Conservation (phyloP, 2,888 invertebrate species). For the Volucella inflata region DNA sequence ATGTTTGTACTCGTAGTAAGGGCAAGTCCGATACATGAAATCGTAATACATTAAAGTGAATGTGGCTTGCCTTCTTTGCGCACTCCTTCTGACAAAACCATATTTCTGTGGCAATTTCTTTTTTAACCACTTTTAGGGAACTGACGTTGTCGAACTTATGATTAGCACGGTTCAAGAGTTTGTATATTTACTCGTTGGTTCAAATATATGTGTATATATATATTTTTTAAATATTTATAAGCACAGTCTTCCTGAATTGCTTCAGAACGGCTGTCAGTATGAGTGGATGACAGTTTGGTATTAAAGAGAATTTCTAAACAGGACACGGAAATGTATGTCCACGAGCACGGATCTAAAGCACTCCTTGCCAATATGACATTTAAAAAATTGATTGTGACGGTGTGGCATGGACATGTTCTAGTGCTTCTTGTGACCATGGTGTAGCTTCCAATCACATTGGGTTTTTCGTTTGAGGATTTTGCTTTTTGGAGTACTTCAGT, state of each 20-base stretch:
- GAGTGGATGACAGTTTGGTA: constrained; percentile 16
- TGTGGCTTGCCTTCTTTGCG: no score
- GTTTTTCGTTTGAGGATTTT: constrained; percentile 22
- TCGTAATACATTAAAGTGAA: no score
- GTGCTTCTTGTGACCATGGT: constrained; percentile 4
- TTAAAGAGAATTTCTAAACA: neutral
- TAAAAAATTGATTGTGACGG: neutral
- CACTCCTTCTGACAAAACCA: no score
- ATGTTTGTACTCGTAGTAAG: neutral
- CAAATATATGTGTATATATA: neutral
- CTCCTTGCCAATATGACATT: constrained; percentile 16
- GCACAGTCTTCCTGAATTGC: constrained; percentile 1
- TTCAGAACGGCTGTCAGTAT: neutral
- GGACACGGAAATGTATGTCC: constrained; percentile 26
- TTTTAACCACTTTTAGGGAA: no score
- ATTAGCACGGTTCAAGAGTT: neutral
- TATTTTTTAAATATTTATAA: constrained; percentile 19
- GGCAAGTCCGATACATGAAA: neutral
- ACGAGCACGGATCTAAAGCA: constrained; percentile 25
- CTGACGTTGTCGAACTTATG: no score
- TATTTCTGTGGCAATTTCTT: no score
- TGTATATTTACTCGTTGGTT: neutral
- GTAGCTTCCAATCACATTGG: neutral
- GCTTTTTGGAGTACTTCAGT: constrained; percentile 20
- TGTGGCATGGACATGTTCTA: constrained; percentile 12